These are phyloP conservation scores for Acanthococcus lagerstroemiae DNA, from an alignment of 2,888 invertebrate genomes.

Conservation along the genomic window DNA sequence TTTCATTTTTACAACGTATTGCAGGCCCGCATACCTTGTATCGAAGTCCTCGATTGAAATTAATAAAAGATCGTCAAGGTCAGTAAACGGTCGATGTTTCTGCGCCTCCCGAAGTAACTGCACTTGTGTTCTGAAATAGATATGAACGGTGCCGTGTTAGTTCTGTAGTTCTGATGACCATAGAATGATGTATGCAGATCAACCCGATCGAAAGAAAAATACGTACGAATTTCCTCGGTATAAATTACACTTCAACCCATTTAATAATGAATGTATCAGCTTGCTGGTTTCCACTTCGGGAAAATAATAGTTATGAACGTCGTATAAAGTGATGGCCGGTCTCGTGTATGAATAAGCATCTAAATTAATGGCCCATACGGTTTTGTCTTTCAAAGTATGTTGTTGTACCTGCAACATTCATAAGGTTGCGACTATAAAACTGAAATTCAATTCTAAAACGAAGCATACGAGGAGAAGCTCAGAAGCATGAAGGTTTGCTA, in stretches of 20 bases:
- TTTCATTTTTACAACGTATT: not conserved
- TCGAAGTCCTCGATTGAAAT: not conserved
- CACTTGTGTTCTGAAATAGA: not conserved
- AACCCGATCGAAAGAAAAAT: not conserved
- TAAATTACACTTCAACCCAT: slow-evolving; percentile 66
- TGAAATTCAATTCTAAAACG: not conserved
- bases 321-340: slow-evolving; percentile 69
- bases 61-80: slow-evolving; percentile 3
- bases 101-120: not conserved
- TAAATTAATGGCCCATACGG: slow-evolving; percentile 78
- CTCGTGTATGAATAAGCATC: slow-evolving; percentile 74
- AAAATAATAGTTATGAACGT: slow-evolving; percentile 71
- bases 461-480: no score
- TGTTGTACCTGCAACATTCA: slow-evolving; percentile 54
- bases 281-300: slow-evolving; percentile 61
- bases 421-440: not conserved
- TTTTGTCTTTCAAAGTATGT: slow-evolving; percentile 65
- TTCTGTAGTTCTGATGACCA: no score
- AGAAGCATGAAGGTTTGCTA: no score
- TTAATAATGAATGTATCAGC: slow-evolving; percentile 64
- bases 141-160: not conserved
- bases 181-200: no score
- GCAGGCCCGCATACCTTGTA: not conserved
- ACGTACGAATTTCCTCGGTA: slow-evolving; percentile 75
- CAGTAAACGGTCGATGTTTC: not conserved